A percentile compares a stretch with the other conserved stretches of the same genome.
Conservation (phyloP, 2,113 vertebrate species). For the Nycticryphes semicollaris region DNA sequence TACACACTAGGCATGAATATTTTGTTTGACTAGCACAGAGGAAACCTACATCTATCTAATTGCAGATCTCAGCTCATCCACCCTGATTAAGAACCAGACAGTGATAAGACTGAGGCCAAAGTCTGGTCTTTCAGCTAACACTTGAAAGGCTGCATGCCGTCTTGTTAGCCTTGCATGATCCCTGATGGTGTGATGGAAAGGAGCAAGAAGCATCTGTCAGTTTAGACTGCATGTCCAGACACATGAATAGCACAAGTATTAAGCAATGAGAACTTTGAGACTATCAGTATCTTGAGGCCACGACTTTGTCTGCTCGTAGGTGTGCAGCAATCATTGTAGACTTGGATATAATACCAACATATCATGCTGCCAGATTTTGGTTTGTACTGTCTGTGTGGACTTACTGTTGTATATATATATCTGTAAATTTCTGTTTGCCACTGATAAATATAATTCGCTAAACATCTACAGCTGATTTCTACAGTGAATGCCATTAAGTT, state of each 20-base stretch:
- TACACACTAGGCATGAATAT: neutral
- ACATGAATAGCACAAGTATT: neutral
- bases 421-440: neutral
- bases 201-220: neutral
- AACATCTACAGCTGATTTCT: neutral
- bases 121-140: neutral
- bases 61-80: neutral
- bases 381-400: neutral
- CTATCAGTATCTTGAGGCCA: neutral
- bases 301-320: neutral
- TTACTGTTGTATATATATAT: neutral
- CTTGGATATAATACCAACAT: neutral
- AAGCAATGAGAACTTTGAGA: neutral
- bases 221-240: neutral
- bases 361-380: neutral
- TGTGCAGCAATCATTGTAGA: neutral
- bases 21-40: neutral
- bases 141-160: neutral
- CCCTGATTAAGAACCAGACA: neutral
- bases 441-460: neutral
- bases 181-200: neutral
- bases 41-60: neutral
- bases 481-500: neutral
- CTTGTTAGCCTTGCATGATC: neutral
- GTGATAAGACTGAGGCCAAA: neutral